phyloP scores from a whole-genome alignment of 2,888 invertebrate species.

The Apomyelois bistriatella region DNA sequence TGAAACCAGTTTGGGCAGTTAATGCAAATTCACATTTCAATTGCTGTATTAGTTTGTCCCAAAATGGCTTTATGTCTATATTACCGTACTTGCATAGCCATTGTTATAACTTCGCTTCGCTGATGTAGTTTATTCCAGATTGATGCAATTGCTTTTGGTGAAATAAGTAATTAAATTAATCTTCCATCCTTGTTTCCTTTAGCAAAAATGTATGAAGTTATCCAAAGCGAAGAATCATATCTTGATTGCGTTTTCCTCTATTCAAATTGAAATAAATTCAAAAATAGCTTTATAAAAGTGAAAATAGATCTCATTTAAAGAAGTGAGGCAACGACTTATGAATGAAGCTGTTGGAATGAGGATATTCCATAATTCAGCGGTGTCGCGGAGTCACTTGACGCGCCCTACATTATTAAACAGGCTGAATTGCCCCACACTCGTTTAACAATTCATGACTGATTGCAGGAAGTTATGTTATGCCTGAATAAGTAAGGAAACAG shows the following conservation, averaged over 20 bases:
- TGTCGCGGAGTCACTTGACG: conserved; percentile 42
- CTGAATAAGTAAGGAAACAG: conserved; percentile 10
- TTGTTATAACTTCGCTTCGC: background rate
- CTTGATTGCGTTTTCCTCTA: too few relatives aligned
- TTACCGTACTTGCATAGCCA: background rate
- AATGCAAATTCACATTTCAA: background rate
- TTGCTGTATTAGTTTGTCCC: background rate
- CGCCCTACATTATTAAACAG: conserved; percentile 48
- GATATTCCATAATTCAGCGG: conserved; percentile 49
- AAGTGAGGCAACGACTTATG: conserved; percentile 16
- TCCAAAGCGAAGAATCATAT: too few relatives aligned
- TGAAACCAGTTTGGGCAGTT: background rate
- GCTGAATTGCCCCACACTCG: conserved; percentile 41
- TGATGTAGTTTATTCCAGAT: background rate
- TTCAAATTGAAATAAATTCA: background rate
- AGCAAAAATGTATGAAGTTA: too few relatives aligned
- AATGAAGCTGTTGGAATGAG: conserved; percentile 33
- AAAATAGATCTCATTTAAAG: background rate
- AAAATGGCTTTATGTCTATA: background rate
- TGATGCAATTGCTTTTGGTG: background rate
- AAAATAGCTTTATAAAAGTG: background rate
- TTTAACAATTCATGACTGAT: conserved; percentile 38
- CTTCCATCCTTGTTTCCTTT: too few relatives aligned
- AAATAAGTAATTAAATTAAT: too few relatives aligned
- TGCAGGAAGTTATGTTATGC: conserved; percentile 20